Evolutionary conservation across 1,140 invertebrate genomes (phyloP).

Genomic region (Polypedilum vanderplanki): DNA sequence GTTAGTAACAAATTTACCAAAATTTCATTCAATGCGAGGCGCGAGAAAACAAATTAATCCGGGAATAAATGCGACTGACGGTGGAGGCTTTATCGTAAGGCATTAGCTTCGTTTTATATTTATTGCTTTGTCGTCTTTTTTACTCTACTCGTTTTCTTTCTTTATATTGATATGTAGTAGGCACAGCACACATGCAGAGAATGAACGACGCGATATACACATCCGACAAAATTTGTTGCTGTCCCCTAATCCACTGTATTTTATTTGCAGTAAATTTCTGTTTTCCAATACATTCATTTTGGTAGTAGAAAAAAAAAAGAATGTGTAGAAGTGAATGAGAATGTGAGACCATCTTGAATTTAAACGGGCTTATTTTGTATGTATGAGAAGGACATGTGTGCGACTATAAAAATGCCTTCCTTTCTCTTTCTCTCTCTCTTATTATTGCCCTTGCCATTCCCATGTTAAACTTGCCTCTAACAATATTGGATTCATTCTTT

Average conservation of each 20-base stretch:
- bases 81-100: background rate
- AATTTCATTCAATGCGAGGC: too few relatives aligned
- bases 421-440: background rate
- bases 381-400: slow-evolving; percentile 16
- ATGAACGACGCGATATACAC: background rate
- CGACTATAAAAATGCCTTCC: slow-evolving; percentile 3
- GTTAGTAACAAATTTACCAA: too few relatives aligned
- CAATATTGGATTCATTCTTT: background rate
- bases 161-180: slow-evolving; percentile 11
- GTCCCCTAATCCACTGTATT: slow-evolving; percentile 24
- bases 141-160: too few relatives aligned
- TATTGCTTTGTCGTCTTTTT: slow-evolving; percentile 13
- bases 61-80: background rate
- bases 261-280: slow-evolving; percentile 25
- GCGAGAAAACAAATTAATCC: slow-evolving; percentile 24
- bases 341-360: slow-evolving; percentile 11
- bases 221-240: slow-evolving; percentile 25
- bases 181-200: background rate
- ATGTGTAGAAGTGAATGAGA: slow-evolving; percentile 10
- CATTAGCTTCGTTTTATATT: slow-evolving; percentile 23
- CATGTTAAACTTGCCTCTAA: background rate
- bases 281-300: slow-evolving; percentile 22
- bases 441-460: background rate
- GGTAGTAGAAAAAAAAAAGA: background rate
- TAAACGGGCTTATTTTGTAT: slow-evolving; percentile 3